These are phyloP conservation scores for Pyrgus malvae DNA, from an alignment of 2,888 invertebrate species.

Conservation along the genomic window DNA sequence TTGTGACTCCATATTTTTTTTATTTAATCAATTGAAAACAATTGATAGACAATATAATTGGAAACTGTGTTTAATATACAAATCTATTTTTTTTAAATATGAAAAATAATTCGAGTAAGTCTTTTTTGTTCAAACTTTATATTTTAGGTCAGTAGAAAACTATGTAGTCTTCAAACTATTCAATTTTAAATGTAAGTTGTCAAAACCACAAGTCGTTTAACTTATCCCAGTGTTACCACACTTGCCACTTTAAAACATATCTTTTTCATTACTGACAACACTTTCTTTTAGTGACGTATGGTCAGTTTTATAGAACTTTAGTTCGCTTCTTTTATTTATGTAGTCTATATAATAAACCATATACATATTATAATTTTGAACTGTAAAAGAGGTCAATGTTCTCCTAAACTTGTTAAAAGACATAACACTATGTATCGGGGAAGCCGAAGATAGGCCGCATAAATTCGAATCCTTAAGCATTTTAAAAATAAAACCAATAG, in stretches of 20 bases:
- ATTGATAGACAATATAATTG: too few species aligned
- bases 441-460: not conserved
- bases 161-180: not conserved
- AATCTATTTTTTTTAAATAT: too few species aligned
- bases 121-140: too few species aligned
- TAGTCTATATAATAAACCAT: not conserved
- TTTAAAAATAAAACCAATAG: not conserved
- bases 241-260: conserved; percentile 9
- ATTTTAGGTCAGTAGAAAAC: too few species aligned
- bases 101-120: too few species aligned
- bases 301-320: too few species aligned
- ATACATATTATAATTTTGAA: too few species aligned
- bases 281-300: conserved; percentile 6
- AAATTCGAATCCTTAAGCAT: not conserved
- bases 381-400: not conserved
- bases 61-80: too few species aligned
- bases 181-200: not conserved
- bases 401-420: not conserved
- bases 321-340: not conserved
- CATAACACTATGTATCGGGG: not conserved
- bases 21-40: too few species aligned
- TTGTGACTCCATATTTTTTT: too few species aligned
- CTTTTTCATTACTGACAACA: conserved; percentile 12
- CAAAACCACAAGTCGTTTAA: not conserved
- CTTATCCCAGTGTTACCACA: conserved; percentile 12